Conservation (phyloP, 2,797 vertebrate genomes). For the Lutjanus campechanus region DNA sequence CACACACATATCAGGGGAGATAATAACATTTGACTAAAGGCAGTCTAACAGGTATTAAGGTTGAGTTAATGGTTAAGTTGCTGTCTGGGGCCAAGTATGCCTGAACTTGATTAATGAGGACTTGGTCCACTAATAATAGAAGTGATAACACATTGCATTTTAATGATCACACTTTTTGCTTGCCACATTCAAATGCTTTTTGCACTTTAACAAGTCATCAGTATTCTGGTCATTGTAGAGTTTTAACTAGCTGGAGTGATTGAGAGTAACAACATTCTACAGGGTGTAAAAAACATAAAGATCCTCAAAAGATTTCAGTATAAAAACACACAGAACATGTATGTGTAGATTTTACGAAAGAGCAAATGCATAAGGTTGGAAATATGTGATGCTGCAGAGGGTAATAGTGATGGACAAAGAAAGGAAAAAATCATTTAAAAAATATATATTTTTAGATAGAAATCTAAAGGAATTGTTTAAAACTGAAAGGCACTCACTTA, state of each 20-base stretch:
- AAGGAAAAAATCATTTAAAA: not conserved
- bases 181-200: conserved; percentile 13
- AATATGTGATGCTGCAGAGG: not conserved
- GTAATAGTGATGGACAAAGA: not conserved
- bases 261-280: conserved; percentile 11
- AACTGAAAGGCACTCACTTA: not conserved
- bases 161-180: conserved; percentile 52
- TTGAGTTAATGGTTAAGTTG: conserved; percentile 76
- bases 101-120: conserved; percentile 74
- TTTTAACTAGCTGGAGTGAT: conserved; percentile 15
- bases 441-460: not conserved
- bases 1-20: conserved; percentile 58
- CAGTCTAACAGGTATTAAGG: conserved; percentile 70
- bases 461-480: not conserved
- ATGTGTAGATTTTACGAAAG: not conserved
- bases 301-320: not conserved
- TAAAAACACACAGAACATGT: not conserved
- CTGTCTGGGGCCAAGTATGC: conserved; percentile 53
- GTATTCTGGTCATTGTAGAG: conserved; percentile 11
- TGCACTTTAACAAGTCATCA: conserved; percentile 17
- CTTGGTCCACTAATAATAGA: conserved; percentile 51
- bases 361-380: not conserved
- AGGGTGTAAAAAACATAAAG: conserved; percentile 1
- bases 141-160: conserved; percentile 43
- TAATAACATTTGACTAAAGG: conserved; percentile 67